These are phyloP conservation scores for Anguilla anguilla DNA, from an alignment of 2,797 vertebrate species.

Conservation along the genomic window DNA sequence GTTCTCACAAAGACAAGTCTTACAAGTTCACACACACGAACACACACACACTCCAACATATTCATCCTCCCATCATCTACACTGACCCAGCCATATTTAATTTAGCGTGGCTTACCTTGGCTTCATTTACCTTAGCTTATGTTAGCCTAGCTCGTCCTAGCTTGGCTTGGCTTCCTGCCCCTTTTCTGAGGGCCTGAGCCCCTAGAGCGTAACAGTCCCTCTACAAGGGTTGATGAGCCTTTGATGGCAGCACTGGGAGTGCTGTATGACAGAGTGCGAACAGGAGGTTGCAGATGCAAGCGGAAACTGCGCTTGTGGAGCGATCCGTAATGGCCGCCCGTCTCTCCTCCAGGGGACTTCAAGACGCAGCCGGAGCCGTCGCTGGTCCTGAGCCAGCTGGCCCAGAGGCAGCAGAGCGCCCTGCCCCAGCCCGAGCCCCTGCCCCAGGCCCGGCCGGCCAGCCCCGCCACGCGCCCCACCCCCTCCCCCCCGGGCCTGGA, in stretches of 20 bases:
- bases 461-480: slow-evolving; percentile 55
- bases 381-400: slow-evolving; percentile 89
- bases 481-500: slow-evolving; percentile 57
- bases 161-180: neutral
- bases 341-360: slow-evolving; percentile 76
- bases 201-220: neutral
- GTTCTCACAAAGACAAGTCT: too few relatives aligned
- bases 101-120: neutral
- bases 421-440: slow-evolving; percentile 53
- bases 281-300: neutral
- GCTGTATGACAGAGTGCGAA: neutral
- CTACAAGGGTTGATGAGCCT: neutral
- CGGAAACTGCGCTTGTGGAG: too few relatives aligned
- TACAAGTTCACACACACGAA: neutral
- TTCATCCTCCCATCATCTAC: neutral
- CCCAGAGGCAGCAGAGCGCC: slow-evolving; percentile 78
- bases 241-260: neutral
- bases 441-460: slow-evolving; percentile 54
- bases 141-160: neutral
- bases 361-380: slow-evolving; percentile 94
- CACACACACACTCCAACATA: neutral
- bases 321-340: neutral
- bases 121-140: neutral
- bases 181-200: neutral
- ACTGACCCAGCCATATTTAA: neutral